Evolutionary conservation across 2,113 vertebrate genomes (phyloP).

Genomic region (Mionectes macconnelli): DNA sequence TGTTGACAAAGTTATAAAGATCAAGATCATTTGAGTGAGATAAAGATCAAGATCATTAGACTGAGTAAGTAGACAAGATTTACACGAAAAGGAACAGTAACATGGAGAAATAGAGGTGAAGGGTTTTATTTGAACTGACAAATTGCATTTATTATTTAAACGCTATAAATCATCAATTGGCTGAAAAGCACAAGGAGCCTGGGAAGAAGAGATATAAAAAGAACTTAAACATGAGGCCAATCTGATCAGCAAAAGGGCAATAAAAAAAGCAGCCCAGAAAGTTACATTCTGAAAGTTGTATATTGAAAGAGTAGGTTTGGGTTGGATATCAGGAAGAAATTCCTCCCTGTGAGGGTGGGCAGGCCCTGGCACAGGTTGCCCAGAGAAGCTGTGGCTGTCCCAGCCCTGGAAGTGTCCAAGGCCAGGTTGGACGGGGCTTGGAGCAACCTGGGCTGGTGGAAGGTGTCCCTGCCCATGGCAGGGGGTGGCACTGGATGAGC

Average conservation of each 20-base stretch:
- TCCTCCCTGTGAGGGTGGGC: not conserved
- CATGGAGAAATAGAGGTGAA: not conserved
- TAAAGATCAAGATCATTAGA: not conserved
- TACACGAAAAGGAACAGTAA: not conserved
- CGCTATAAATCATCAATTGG: not conserved
- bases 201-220: not conserved
- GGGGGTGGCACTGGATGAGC: fast-evolving
- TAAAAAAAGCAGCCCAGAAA: not conserved
- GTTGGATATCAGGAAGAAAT: not conserved
- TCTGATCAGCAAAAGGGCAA: not conserved
- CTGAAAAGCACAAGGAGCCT: not conserved
- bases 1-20: not conserved
- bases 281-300: not conserved
- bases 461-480: not conserved
- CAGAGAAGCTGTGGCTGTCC: not conserved
- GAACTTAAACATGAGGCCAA: not conserved
- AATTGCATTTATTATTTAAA: constrained; percentile 62
- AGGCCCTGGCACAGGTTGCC: not conserved
- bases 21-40: not conserved
- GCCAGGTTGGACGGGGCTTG: not conserved
- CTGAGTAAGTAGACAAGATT: not conserved
- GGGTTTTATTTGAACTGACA: constrained; percentile 33
- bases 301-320: not conserved
- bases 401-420: not conserved
- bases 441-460: not conserved